Percentiles rank a stretch among this genome's conserved stretches.
phyloP scores from a whole-genome alignment of 2,113 vertebrate species.

The Carlito syrichta region DNA sequence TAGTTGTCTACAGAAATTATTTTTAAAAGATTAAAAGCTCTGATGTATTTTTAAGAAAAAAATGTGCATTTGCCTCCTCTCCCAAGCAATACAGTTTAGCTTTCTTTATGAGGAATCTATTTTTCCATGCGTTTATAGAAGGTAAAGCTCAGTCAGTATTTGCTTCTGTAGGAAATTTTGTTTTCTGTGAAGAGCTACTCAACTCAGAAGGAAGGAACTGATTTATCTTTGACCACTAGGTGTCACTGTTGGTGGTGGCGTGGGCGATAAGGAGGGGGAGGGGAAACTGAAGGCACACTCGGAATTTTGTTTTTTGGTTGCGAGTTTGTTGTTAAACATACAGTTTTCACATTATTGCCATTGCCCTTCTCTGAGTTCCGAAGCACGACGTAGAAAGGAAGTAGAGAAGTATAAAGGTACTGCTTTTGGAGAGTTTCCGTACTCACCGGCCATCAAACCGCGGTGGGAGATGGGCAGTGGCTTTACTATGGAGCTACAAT shows the following conservation, averaged over 20 bases:
- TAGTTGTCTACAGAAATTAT: not conserved
- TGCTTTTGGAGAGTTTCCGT: not conserved
- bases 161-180: conserved; percentile 6
- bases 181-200: not conserved
- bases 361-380: not conserved
- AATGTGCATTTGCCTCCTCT: not conserved
- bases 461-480: accelerated
- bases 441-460: accelerated
- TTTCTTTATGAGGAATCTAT: not conserved
- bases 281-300: conserved; percentile 14
- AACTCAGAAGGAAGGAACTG: not conserved
- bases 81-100: not conserved
- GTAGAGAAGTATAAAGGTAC: accelerated
- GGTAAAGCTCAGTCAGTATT: not conserved
- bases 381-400: not conserved
- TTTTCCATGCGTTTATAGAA: not conserved
- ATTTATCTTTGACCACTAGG: conserved; percentile 76
- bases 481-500: not conserved
- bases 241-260: conserved; percentile 77
- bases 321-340: not conserved
- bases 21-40: conserved; percentile 8
- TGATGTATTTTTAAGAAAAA: not conserved
- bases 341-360: conserved; percentile 16
- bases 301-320: not conserved
- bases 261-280: conserved; percentile 47